Conservation (phyloP, 2,888 invertebrate genomes). For the Dolichomitus sp. region DNA sequence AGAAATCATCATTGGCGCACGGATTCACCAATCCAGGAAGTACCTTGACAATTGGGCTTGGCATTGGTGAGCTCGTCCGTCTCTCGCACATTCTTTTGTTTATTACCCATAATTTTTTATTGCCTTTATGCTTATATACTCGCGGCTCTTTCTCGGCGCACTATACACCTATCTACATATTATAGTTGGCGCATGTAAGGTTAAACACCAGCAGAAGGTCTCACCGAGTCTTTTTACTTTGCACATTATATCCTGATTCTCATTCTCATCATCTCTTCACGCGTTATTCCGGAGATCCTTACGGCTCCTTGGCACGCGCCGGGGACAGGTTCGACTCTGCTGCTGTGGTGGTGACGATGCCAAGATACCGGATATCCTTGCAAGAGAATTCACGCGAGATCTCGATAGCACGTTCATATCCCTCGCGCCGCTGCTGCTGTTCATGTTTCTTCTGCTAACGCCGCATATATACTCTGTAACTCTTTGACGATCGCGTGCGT, state of each 20-base stretch:
- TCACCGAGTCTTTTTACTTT: slow-evolving; percentile 46
- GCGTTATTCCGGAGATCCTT: slow-evolving; percentile 39
- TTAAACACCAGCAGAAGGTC: slow-evolving; percentile 33
- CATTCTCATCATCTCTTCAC: slow-evolving; percentile 3
- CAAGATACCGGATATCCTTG: slow-evolving; percentile 72
- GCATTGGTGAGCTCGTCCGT: slow-evolving; percentile 42
- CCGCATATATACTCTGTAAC: slow-evolving; percentile 10
- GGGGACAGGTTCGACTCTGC: slow-evolving; percentile 67
- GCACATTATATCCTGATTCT: slow-evolving; percentile 39
- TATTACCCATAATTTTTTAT: slow-evolving; percentile 59
- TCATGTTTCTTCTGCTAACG: slow-evolving; percentile 7
- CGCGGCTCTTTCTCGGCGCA: slow-evolving; percentile 1
- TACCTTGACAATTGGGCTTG: slow-evolving; percentile 51
- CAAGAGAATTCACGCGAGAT: slow-evolving; percentile 52
- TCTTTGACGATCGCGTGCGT: slow-evolving; percentile 56
- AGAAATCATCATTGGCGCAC: background rate
- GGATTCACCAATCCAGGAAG: slow-evolving; percentile 51
- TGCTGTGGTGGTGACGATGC: slow-evolving; percentile 47
- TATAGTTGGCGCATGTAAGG: slow-evolving; percentile 14
- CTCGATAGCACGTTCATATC: slow-evolving; percentile 12
- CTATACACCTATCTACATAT: slow-evolving; percentile 10
- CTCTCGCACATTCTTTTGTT: slow-evolving; percentile 41
- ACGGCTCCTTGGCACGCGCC: slow-evolving; percentile 71
- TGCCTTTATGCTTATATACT: slow-evolving; percentile 10
- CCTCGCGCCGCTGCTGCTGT: background rate